phyloP scores from a whole-genome alignment of 2,113 vertebrate genomes.

The Conger conger region DNA sequence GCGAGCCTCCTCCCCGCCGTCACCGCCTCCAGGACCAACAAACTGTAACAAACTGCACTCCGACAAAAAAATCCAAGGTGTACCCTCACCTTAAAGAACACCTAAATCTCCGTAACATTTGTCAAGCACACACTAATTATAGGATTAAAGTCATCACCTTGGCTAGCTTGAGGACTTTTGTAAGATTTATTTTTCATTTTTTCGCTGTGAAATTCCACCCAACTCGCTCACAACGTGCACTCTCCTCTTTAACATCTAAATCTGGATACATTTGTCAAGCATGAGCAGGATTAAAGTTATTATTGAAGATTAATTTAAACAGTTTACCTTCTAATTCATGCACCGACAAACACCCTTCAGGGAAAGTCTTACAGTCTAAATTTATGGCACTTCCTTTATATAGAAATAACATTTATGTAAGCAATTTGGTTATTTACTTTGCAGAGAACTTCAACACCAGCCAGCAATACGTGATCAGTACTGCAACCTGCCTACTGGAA shows the following conservation, averaged over 20 bases:
- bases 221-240: too few relatives aligned
- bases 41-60: neutral
- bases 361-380: too few relatives aligned
- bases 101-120: neutral
- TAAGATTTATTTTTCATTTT: neutral
- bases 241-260: too few relatives aligned
- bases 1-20: too few relatives aligned
- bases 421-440: too few relatives aligned
- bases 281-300: neutral
- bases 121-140: neutral
- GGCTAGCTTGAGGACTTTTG: neutral
- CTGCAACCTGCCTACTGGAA: too few relatives aligned
- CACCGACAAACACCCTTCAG: neutral
- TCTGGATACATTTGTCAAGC: too few relatives aligned
- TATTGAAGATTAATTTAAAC: neutral
- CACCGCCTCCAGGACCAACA: too few relatives aligned
- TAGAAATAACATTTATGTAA: too few relatives aligned
- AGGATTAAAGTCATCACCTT: neutral
- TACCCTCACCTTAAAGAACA: neutral
- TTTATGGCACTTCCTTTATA: too few relatives aligned
- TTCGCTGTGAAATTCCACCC: neutral
- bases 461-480: too few relatives aligned
- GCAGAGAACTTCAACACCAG: too few relatives aligned
- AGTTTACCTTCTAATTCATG: neutral
- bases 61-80: neutral